A percentile compares a stretch with the other conserved stretches of the same genome.
These are phyloP conservation scores for Zaprionus camerounensis DNA, from an alignment of 1,140 invertebrate genomes.

Conservation along the genomic window DNA sequence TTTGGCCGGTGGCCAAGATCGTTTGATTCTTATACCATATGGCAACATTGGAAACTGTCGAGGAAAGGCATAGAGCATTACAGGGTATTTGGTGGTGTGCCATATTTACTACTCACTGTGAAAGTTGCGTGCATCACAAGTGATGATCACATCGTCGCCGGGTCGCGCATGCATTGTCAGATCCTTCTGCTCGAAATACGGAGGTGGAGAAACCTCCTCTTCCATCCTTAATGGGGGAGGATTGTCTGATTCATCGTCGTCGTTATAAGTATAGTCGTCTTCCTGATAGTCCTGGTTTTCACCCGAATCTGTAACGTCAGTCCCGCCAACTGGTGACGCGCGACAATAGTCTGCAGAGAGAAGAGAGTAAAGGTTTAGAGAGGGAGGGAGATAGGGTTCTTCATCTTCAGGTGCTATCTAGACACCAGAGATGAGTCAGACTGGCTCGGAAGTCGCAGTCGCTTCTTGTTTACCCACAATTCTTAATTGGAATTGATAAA, in stretches of 20 bases:
- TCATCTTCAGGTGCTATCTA: neutral
- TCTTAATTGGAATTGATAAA: conserved; percentile 69
- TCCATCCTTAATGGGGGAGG: neutral
- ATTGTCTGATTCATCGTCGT: conserved; percentile 28
- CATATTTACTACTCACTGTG: conserved; percentile 44
- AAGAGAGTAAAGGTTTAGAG: conserved; percentile 1
- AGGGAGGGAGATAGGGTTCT: neutral
- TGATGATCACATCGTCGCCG: conserved; percentile 64
- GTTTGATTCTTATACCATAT: conserved; percentile 74
- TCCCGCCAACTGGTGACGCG: conserved; percentile 34
- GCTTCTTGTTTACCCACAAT: conserved; percentile 27
- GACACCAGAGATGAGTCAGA: neutral
- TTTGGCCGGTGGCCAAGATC: conserved; percentile 58
- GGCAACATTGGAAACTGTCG: conserved; percentile 66
- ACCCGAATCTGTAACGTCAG: neutral
- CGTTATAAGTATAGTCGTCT: conserved; percentile 64
- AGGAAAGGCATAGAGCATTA: neutral
- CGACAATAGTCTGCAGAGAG: conserved; percentile 30
- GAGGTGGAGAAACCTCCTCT: conserved; percentile 4
- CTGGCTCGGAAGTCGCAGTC: neutral
- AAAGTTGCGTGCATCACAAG: conserved; percentile 74
- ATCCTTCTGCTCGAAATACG: conserved; percentile 67
- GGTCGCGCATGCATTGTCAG: conserved; percentile 51
- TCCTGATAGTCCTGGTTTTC: conserved; percentile 31
- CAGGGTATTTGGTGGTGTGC: neutral